Base-by-base conservation (phyloP, 2,113 vertebrate genomes). In the Anguilla rostrata region DNA sequence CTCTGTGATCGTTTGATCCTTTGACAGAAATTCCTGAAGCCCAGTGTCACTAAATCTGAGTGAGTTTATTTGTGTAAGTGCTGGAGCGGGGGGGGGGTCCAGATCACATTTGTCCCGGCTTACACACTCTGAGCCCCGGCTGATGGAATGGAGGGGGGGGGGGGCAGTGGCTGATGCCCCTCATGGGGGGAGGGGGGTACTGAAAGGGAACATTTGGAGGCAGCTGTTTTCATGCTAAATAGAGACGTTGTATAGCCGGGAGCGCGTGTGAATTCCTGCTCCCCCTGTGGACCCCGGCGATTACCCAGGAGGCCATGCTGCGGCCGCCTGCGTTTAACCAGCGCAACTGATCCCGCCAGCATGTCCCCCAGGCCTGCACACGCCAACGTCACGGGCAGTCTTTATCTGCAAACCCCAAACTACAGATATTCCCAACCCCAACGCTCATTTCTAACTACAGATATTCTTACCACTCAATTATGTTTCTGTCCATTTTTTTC, bases 151-250 rank as follows among this genome's bases (percentile, higher is more conserved):
- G 85, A 84, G 87, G 49, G 49, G 81, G 5, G 34, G 85, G 81
- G 81, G 14, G 81, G 40, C 87, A 40, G 78, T 40, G 84, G 66
- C 90, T 60, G 63, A 88, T 29, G 90, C 88, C 83, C 91, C 91
- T 85, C 87, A 34, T 83, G 86, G 57, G 86, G 82, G 46, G 82
- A 34, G 18, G 18, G 1, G 11, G 18, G 5, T 82, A 79, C 83
- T 63, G 66, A 82, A 91, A 63, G 83, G 82, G 86, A 91, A 90
- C 91, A 91, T 90, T 92, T 89, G 87, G 88, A 91, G 89, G 90
- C 94, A 95, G 93, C 94, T 95, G 94, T 92, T 93, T 89, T 90
- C 80, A 4, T 43, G 63, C 91, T 94, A 94, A 94, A 95, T 93
- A 90, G 92, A 94, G 92, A 94, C 89, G 90, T 93, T 95, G 94